Base-by-base conservation (phyloP, 1,140 invertebrate species). In the Bombus ignitus region DNA sequence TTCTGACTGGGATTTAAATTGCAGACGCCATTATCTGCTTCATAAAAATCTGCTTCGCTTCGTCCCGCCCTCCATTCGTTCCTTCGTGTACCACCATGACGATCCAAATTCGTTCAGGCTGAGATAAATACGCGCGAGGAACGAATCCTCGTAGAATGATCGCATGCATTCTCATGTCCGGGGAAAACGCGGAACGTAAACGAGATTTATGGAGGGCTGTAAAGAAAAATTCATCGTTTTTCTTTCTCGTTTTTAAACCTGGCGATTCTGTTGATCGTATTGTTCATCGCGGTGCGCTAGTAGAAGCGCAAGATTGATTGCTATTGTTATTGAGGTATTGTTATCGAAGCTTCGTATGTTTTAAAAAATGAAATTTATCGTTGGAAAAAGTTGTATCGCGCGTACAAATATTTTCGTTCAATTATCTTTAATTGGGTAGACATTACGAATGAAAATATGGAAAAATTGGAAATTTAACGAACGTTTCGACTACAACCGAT, bases 11-110 rank as follows among this genome's bases (percentile, higher is more conserved):
- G 79, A 88, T 88, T 87, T 88, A 88, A 87, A 88, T 88, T 87
- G 87, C 75, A 87, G 42, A 75, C 86, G 86, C 75, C 87, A 88
- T 88, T 89, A 88, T 88, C 88, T 68, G 87, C 88, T 89, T 85
- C 88, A 81, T 89, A 85, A 88, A 88, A 88, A 89, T 88, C 88
- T 88, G 82, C 87, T 81, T 78, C 73, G 44, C 73, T 42, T 81
- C 42, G 53, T 76, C 42, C n/a, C 25, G 57, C 25, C 10, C 12
- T 1, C 3, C 53, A 2, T 15, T 28, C 28, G n/a, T 53, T 53
- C 47, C 47, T 53, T 5, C 47, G 18, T 53, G 47, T 53, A 53
- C 15, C 77, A 28, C 57, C 70, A 15, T 39, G 44, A 66, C 62
- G 80, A 88, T 88, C 76, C 80, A 68, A 88, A 88, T 89, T 89